A percentile compares a stretch with the other conserved stretches of the same genome.
Conservation (phyloP, 64 coral and sea anemone genomes). For the Anthopleura sola region DNA sequence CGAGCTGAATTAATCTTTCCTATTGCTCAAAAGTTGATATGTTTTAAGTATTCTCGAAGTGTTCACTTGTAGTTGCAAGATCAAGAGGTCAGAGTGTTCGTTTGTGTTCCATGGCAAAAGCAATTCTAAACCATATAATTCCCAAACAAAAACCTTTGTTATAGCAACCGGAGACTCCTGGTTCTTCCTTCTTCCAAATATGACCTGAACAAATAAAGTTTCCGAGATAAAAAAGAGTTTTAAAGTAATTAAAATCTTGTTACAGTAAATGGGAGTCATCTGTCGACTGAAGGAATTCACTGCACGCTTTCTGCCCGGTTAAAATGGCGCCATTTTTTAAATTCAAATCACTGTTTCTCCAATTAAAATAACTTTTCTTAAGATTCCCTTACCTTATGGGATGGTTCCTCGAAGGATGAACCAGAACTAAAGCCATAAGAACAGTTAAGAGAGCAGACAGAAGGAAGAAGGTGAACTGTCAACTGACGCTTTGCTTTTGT, state of each 20-base stretch:
- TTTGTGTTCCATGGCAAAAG: not conserved
- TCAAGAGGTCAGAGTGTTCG: conserved; percentile 3
- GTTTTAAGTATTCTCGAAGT: not conserved
- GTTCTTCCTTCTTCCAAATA: not conserved
- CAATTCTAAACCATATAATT: not conserved
- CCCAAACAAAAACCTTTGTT: conserved; percentile 7
- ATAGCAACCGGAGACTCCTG: not conserved
- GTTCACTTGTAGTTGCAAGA: not conserved
- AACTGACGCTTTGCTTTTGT: not conserved
- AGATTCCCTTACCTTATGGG: not conserved
- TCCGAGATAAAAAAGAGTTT: not conserved
- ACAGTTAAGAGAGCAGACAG: not conserved
- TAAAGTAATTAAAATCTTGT: not conserved
- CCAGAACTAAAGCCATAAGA: not conserved
- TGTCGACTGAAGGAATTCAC: not conserved
- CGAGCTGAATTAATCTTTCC: not conserved
- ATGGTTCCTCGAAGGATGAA: not conserved
- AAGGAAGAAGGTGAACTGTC: not conserved
- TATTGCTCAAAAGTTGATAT: not conserved
- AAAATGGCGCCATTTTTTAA: conserved; percentile 10
- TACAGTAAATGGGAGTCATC: not conserved
- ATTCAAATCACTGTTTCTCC: not conserved
- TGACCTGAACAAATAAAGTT: not conserved
- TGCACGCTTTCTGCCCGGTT: not conserved
- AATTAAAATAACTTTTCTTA: not conserved